Conservation (phyloP, 2,888 invertebrate species). For the Xestia rhomboidea region DNA sequence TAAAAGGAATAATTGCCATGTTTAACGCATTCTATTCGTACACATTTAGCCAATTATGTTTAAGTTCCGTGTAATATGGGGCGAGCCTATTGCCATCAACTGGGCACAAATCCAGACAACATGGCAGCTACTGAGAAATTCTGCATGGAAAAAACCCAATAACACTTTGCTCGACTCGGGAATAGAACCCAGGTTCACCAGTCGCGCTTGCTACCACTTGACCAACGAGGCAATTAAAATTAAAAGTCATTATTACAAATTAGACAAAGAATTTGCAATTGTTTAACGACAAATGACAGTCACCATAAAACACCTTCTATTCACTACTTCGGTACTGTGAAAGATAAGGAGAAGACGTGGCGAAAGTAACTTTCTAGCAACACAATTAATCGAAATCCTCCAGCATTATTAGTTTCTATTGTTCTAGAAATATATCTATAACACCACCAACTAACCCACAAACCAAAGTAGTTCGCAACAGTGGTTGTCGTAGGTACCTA, state of each 20-base stretch:
- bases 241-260: not conserved
- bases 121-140: not conserved
- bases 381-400: not conserved
- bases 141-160: not conserved
- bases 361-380: not conserved
- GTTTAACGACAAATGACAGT: not conserved
- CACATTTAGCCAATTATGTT: not conserved
- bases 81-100: not conserved
- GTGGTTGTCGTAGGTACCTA: not conserved
- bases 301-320: not conserved
- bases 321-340: not conserved
- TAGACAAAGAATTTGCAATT: not conserved
- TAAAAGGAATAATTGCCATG: not conserved
- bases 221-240: not conserved
- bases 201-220: not conserved
- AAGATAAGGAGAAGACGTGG: not conserved
- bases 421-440: not conserved
- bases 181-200: not conserved
- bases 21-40: not conserved
- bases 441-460: constrained; percentile 1
- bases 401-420: not conserved
- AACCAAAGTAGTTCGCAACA: not conserved
- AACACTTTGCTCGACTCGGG: not conserved
- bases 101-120: not conserved
- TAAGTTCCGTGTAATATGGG: not conserved